Base-by-base conservation (phyloP, 2,888 invertebrate species). In the Drosophila nr. perissopoda region DNA sequence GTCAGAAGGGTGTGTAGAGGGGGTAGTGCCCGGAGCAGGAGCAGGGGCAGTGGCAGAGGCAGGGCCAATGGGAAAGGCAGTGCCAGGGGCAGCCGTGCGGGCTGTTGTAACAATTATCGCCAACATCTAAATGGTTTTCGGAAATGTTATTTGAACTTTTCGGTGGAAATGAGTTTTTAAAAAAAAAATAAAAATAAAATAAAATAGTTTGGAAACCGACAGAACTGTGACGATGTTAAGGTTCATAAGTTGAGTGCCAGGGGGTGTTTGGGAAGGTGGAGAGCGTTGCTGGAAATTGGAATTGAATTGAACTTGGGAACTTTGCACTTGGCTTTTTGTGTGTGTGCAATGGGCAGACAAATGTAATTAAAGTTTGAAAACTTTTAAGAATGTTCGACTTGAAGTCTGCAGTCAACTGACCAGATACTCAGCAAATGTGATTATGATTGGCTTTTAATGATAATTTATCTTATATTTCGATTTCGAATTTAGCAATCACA, bases 101-200 rank as follows among this genome's bases (percentile, higher is more conserved):
- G 76, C 57, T 65, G 63, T 68, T 71, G 79, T 59, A 77, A 73
- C 82, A 87, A 87, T 89, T 87, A 87, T 89, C 87, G 72, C 72
- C 78, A 80, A 80, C 74, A 83, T 83, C 85, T 83, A 84, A 87
- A 87, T 89, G 89, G 76, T 80, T 85, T 85, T 78, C 89, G 87
- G 87, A 83, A 87, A 87, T 81, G 84, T 77, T 81, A 76, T 87
- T 77, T 84, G 70, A 82, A 82, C 78, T 84, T 82, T 76, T 73
- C 65, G 71, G 29, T 78, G 64, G 54, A 78, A 78, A 70, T 66
- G 31, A 69, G 61, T 70, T 69, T 60, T 40, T 11, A 36, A 49
- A 72, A 56, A 62, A 18, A 13, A 38, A 34, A 18, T 36, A 51
- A 49, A 56, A n/a, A 49, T 11, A 57, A 48, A 77, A 31, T 16